Conservation (phyloP, 2,113 vertebrate genomes). For the Megaptera novaeangliae region DNA sequence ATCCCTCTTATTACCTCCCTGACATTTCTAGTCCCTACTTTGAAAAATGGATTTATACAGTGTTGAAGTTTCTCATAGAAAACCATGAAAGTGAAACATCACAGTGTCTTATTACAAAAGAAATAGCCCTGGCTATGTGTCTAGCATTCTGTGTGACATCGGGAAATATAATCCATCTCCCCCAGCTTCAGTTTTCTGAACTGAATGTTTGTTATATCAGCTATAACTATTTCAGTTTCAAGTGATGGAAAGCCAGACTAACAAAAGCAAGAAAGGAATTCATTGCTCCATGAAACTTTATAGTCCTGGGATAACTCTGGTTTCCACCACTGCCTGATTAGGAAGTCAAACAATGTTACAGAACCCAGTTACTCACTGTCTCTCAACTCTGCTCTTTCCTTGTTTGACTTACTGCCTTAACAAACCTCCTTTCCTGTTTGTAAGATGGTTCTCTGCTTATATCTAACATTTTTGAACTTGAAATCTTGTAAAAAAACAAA, state of each 20-base stretch:
- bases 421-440: not conserved
- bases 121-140: not conserved
- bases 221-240: not conserved
- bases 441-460: not conserved
- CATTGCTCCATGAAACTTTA: not conserved
- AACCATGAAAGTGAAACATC: not conserved
- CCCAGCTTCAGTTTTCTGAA: not conserved
- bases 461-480: not conserved
- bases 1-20: not conserved
- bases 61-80: not conserved
- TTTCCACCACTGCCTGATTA: not conserved
- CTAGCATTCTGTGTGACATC: not conserved
- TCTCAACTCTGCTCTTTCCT: not conserved
- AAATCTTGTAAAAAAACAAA: not conserved
- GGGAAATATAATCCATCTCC: not conserved
- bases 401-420: not conserved
- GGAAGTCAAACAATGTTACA: not conserved
- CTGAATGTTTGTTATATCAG: not conserved
- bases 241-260: not conserved
- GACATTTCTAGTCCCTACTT: not conserved
- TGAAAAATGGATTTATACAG: not conserved
- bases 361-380: not conserved
- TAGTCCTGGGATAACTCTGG: not conserved
- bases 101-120: not conserved
- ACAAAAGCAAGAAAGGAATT: not conserved